Base-by-base conservation (phyloP, 1,140 invertebrate genomes). In the Musca domestica region DNA sequence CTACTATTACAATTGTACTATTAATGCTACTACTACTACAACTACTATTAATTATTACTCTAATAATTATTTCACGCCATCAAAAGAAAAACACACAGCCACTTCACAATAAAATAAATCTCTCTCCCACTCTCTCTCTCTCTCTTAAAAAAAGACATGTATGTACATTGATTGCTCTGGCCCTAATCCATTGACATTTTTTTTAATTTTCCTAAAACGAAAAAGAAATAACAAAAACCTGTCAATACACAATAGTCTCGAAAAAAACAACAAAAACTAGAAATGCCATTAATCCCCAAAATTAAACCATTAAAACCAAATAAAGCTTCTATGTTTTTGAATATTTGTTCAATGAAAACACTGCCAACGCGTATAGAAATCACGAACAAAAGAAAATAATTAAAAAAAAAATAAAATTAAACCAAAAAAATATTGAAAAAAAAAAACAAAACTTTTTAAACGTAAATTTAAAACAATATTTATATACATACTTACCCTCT, bases 311-410 rank as follows among this genome's bases (percentile, higher is more conserved):
- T n/a, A n/a, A n/a, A 17, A 64, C 20, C 0, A 64, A 17, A 66
- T 30, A 64, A 46, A 64, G 41, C 41, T 64, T 64, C 27, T 49
- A 67, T 56, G 47, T 34, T 34, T 56, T 41, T 47, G 47, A 27
- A 61, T 61, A 61, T 61, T 61, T 61, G 56, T 65, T 65, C 48
- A 65, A 49, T 65, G 22, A 51, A 65, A 65, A 65, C 64, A 65
- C 64, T 65, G 64, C 64, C 64, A 65, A 65, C 64, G 64, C 64
- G 64, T 65, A 65, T 49, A 65, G 41, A 49, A 65, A 65, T 65
- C 64, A 65, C 64, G 56, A 61, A 65, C 64, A 65, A 65, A 22
- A n/a, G 34, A 20, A 46, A 64, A n/a, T n/a, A n/a, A n/a, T n/a
- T 25, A 58, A 20, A n/a, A 27, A 47, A 46, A 17, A 48, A 2